Base-by-base conservation (phyloP, 2,113 vertebrate species). In the Corydoras maculifer region DNA sequence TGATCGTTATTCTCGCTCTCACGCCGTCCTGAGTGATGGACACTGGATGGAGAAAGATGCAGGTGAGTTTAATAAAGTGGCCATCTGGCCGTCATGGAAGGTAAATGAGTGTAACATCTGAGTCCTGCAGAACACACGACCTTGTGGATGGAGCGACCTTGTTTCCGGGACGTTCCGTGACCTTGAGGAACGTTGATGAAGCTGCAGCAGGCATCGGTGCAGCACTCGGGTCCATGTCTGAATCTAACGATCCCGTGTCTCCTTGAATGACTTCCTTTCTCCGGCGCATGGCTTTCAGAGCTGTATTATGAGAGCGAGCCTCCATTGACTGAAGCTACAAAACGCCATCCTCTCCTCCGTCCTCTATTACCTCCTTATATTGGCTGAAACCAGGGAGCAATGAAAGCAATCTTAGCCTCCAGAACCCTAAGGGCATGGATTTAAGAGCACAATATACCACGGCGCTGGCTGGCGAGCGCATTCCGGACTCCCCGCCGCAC, bases 311-410 rank as follows among this genome's bases (percentile, higher is more conserved):
- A 48, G 65, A 31, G 2, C 50, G 31, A 43, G 64, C 61, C 29
- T 60, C 58, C 64, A 67, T 57, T 68, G 58, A 68, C 72, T 53
- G 58, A 11, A 25, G 58, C 65, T 62, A 54, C 62, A 51, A 68
- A 68, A 68, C 51, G 18, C 72, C 53, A 68, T 50, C 65, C 65
- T 62, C 72, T 68, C 65, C 14, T 68, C 58, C 35, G 68, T 62
- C 72, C 65, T 62, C 72, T 68, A 74, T 74, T 74, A 74, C 58
- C 72, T 62, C 58, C 65, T 54, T 68, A 74, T 74, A 68, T 74
- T 74, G 72, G 65, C 65, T 68, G 58, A 50, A 74, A 74, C 57
- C 58, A 60, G 65, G 53, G 65, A 68, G 72, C 72, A 68, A 68
- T 68, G 72, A 74, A 74, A 68, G 72, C 65, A 68, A 74, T 74